A percentile compares a stretch with the other conserved stretches of the same genome.
Evolutionary conservation across 2,888 invertebrate species (phyloP).

Genomic region (Hyposoter didymator): DNA sequence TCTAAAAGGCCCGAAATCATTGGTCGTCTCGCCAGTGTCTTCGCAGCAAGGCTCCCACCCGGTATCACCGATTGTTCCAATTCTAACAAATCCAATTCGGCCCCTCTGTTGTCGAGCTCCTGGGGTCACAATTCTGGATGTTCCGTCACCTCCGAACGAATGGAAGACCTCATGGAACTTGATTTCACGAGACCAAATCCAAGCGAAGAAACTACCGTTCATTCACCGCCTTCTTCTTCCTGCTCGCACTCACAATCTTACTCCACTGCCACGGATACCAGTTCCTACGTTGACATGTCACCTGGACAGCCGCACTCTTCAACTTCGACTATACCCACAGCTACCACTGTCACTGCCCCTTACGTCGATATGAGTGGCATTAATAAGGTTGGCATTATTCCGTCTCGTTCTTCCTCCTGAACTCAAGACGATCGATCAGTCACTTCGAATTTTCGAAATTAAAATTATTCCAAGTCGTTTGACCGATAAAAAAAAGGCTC

Average conservation of each 20-base stretch:
- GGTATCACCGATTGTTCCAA: slow-evolving; percentile 76
- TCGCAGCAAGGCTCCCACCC: slow-evolving; percentile 78
- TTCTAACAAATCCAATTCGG: slow-evolving; percentile 88
- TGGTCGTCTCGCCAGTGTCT: slow-evolving; percentile 77
- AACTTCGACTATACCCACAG: slow-evolving; percentile 79
- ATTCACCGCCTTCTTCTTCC: slow-evolving; percentile 78
- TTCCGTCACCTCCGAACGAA: slow-evolving; percentile 86
- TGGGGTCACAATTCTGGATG: slow-evolving; percentile 84
- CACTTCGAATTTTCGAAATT: too few species aligned
- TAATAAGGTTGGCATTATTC: slow-evolving; percentile 76
- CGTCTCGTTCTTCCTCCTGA: background rate
- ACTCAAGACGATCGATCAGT: background rate
- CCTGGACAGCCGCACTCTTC: slow-evolving; percentile 80
- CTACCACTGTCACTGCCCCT: slow-evolving; percentile 79
- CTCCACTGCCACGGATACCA: slow-evolving; percentile 83
- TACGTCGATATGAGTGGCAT: slow-evolving; percentile 83
- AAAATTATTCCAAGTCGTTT: too few species aligned
- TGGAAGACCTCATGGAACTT: slow-evolving; percentile 94
- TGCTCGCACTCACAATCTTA: slow-evolving; percentile 79
- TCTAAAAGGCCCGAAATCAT: slow-evolving; percentile 85
- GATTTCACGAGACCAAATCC: slow-evolving; percentile 87
- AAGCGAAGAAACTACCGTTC: slow-evolving; percentile 70
- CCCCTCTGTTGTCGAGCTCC: slow-evolving; percentile 87
- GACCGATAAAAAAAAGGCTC: too few species aligned
- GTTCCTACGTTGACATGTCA: slow-evolving; percentile 85